phyloP scores from a whole-genome alignment of 2,888 invertebrate genomes.

The Acronicta aceris region DNA sequence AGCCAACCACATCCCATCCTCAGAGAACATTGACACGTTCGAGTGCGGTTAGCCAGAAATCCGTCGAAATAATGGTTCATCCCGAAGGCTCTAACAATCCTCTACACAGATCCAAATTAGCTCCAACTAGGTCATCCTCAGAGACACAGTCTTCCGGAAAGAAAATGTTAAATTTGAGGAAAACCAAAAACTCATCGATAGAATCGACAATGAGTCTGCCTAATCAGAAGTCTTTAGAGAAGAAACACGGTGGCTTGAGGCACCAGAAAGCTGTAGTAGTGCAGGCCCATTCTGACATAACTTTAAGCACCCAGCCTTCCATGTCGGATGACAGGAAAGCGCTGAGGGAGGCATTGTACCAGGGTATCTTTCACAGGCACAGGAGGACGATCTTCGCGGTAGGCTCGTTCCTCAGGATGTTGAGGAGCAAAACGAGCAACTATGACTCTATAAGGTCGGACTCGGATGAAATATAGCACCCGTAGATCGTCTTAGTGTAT shows the following conservation, averaged over 20 bases:
- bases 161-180: constrained; percentile 81
- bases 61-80: constrained; percentile 89
- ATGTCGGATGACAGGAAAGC: constrained; percentile 91
- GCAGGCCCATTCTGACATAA: constrained; percentile 89
- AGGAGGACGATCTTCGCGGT: constrained; percentile 93
- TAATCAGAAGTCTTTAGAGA: constrained; percentile 87
- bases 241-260: constrained; percentile 87
- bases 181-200: constrained; percentile 87
- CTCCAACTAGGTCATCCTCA: constrained; percentile 84
- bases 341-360: constrained; percentile 92
- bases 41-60: constrained; percentile 90
- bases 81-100: constrained; percentile 84
- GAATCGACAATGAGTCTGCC: constrained; percentile 88
- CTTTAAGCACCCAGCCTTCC: constrained; percentile 83
- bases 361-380: constrained; percentile 94
- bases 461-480: constrained; percentile 87
- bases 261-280: constrained; percentile 90
- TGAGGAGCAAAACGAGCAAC: constrained; percentile 93
- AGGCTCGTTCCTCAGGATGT: constrained; percentile 93
- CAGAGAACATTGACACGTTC: constrained; percentile 87
- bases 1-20: constrained; percentile 79
- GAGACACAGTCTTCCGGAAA: constrained; percentile 84
- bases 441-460: constrained; percentile 92
- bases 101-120: constrained; percentile 83
- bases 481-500: constrained; percentile 68